Percentiles rank a stretch among this genome's conserved stretches.
Evolutionary conservation across 2,888 invertebrate genomes (phyloP).

Genomic region (Drosophila helvetica): DNA sequence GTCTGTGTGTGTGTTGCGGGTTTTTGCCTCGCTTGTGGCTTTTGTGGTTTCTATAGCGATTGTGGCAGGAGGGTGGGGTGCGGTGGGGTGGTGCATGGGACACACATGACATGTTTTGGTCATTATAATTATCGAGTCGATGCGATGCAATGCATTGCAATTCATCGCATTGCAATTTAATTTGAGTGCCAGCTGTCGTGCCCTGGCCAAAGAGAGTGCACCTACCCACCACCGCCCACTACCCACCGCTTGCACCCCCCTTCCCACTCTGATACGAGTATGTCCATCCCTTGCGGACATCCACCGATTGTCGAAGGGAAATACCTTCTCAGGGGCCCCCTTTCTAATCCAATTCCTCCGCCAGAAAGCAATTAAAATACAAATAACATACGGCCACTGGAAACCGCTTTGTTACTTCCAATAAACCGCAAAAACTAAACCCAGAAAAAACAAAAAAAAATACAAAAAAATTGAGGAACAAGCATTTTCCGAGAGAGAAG

Average conservation of each 20-base stretch:
- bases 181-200: slow-evolving; percentile 36
- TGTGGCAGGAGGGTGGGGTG: slow-evolving; percentile 3
- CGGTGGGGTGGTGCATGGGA: not conserved
- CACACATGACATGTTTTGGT: slow-evolving; percentile 68
- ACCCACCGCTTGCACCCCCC: not conserved
- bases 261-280: too few species aligned
- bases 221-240: slow-evolving; percentile 13
- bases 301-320: not conserved
- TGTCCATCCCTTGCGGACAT: slow-evolving; percentile 17
- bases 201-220: slow-evolving; percentile 15
- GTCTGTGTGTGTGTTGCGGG: slow-evolving; percentile 20
- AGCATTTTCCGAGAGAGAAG: not conserved
- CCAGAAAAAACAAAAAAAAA: not conserved
- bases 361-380: slow-evolving; percentile 39
- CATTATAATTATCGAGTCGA: slow-evolving; percentile 60
- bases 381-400: slow-evolving; percentile 8
- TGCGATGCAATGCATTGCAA: slow-evolving; percentile 60
- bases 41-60: slow-evolving; percentile 33
- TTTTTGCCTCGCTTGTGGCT: slow-evolving; percentile 27
- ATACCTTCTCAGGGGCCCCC: slow-evolving; percentile 14
- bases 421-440: slow-evolving; percentile 2
- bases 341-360: slow-evolving; percentile 32
- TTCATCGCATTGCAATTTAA: slow-evolving; percentile 52
- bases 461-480: not conserved
- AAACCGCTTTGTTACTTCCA: slow-evolving; percentile 33